Evolutionary conservation across 2,113 vertebrate species (phyloP), one percentile per base, ranked within the genome.

Genomic region (Corynorhinus townsendii): DNA sequence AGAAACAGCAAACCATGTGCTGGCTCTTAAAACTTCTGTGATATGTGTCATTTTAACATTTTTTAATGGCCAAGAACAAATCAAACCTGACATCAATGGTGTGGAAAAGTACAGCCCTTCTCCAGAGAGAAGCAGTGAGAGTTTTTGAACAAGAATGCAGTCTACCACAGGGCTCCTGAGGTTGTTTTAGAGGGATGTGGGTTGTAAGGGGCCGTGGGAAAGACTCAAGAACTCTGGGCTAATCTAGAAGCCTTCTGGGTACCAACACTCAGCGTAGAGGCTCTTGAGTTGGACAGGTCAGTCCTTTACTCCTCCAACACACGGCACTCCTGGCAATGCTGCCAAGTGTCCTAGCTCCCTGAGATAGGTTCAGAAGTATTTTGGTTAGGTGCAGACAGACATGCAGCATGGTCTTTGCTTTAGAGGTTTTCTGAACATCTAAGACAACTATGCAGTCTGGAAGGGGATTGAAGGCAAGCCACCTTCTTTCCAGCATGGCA

Each of bases 31-130:
- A 76, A 17, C 30, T 77, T 77, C 49, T 83, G 49, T 91, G n/a
- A 87, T 35, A 30, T 15, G 15, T 82, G 10, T 69, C 38, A 72
- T 17, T 73, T 33, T 40, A 40, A 52, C 38, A 54, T 14, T 64
- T 64, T 90, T 91, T 83, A 52, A 62, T 43, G 47, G 14, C 52
- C 30, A 33, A 54, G 66, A 86, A 88, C 17, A 64, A 87, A 88
- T 77, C 43, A 71, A 83, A 14, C 3, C 49, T 93, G 7, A n/a
- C 40, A 24, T 43, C 9, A 59, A 0, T 40, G 40, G 33, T 26
- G 2, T 71, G 8, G 22, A 7, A 71, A 82, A 62, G 28, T 77
- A 43, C 49, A 22, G 16, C 6, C 47, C 24, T 82, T 81, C 33
- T 24, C 4, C 22, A 45, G 24, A 76, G n/a, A 62, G 52, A 14